phyloP scores from a whole-genome alignment of 2,797 vertebrate species.

The Poeciliopsis infans region DNA sequence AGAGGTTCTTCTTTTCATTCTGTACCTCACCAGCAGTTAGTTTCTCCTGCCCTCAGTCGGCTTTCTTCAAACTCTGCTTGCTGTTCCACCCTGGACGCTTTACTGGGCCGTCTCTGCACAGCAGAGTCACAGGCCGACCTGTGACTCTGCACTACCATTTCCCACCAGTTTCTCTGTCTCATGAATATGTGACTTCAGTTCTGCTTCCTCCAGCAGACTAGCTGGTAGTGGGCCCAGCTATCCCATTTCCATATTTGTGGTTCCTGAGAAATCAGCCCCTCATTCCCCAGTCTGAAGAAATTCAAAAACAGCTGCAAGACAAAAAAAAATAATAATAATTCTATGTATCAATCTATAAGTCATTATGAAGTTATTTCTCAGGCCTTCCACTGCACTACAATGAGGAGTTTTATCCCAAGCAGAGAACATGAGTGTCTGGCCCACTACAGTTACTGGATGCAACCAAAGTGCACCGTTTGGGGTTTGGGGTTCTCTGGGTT shows the following conservation, averaged over 20 bases:
- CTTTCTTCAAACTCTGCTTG: background rate
- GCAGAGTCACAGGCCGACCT: background rate
- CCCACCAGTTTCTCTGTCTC: background rate
- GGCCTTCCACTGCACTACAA: background rate
- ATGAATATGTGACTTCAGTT: background rate
- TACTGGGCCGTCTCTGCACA: background rate
- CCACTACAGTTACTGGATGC: background rate
- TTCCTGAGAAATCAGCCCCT: background rate
- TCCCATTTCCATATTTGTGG: background rate
- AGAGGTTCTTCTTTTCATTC: background rate
- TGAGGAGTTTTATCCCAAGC: background rate
- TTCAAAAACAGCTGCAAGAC: background rate
- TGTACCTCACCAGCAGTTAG: background rate
- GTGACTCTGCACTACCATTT: background rate
- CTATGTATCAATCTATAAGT: background rate
- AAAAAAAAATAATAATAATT: background rate
- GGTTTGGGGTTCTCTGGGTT: too few relatives aligned
- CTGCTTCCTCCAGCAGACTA: background rate
- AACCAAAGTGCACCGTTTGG: background rate
- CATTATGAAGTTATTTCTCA: background rate
- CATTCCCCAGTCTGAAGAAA: background rate
- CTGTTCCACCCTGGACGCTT: background rate
- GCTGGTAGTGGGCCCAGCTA: background rate
- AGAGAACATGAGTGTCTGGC: background rate
- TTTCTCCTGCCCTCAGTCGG: background rate